These are phyloP conservation scores for Acrobasis repandana DNA, from an alignment of 2,888 invertebrate genomes.

Conservation along the genomic window DNA sequence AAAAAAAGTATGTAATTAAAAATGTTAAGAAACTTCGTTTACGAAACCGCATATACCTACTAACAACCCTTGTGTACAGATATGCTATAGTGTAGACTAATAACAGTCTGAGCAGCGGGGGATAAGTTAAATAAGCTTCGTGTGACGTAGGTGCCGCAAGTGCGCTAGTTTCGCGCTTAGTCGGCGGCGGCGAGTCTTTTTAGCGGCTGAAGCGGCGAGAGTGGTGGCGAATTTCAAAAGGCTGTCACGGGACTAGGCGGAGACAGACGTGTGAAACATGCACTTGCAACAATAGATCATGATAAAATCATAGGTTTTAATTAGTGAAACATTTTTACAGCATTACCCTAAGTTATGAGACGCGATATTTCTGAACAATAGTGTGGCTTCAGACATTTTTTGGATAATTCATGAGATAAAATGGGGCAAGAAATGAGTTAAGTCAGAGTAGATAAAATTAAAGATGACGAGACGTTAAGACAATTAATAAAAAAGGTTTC, in stretches of 20 bases:
- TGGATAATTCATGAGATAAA: too few relatives aligned
- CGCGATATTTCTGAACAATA: neutral
- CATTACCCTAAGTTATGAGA: neutral
- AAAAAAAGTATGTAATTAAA: too few relatives aligned
- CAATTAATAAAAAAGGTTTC: neutral
- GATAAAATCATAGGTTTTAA: neutral
- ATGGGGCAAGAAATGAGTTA: too few relatives aligned
- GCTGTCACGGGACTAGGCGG: conserved; percentile 45
- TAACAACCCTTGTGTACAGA: neutral
- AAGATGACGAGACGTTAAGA: neutral
- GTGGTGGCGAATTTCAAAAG: conserved; percentile 51
- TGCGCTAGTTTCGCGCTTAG: conserved; percentile 50
- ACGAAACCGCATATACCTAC: too few relatives aligned
- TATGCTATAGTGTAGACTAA: conserved; percentile 40
- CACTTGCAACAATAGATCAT: conserved; percentile 30
- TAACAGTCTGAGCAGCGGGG: conserved; percentile 36
- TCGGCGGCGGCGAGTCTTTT: conserved; percentile 53
- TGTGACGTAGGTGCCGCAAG: conserved; percentile 43
- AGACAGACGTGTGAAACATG: conserved; percentile 36
- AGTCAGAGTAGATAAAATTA: neutral
- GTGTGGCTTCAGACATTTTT: too few relatives aligned
- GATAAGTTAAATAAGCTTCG: conserved; percentile 43
- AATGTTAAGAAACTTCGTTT: too few relatives aligned
- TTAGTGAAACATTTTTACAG: neutral
- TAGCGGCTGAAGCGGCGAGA: conserved; percentile 48